Evolutionary conservation across 2,888 invertebrate genomes (phyloP), one percentile per base, ranked within the genome.

Genomic region (Oegoconia quadripuncta): DNA sequence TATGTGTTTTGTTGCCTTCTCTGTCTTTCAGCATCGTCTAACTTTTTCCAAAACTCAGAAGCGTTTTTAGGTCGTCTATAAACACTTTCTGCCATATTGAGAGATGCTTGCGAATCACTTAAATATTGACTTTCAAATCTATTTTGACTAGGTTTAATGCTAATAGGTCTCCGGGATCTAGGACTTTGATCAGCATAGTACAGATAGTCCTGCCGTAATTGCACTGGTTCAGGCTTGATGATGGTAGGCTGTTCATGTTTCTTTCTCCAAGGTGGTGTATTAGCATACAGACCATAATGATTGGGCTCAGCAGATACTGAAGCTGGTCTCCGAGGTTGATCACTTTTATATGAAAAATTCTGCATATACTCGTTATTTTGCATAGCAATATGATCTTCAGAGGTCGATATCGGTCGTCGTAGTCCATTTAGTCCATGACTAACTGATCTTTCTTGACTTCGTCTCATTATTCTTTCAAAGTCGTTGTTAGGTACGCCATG

Each of bases 121-220:
- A 88, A 62, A 59, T 88, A 88, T 55, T 86, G 80, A 46, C 80
- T 74, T 53, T 83, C 82, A 46, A 80, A 74, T 44, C 78, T 79
- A 48, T 74, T 79, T 64, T 74, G 79, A 62, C 79, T 80, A 66
- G 79, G 71, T 64, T 91, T 86, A 44, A 93, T 89, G 56, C 92
- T 91, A 52, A 94, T 92, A 20, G 93, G 93, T 61, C 91, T 90
- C 28, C 93, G 79, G 42, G 93, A 93, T 55, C 93, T 84, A 0
- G 93, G 93, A 44, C 90, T 91, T 50, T 92, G 91, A 73, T 93
- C 93, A 2, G 93, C 91, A 40, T 92, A 89, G 59, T 93, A 93
- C 44, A 92, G 88, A 58, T 89, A 91, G 46, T 90, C 90, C 35
- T 88, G 69, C 55, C 69, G 74, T 43, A 65, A 48, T 52, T 78